These are phyloP conservation scores for Erpornis zantholeuca DNA, from an alignment of 2,113 vertebrate species.

Conservation along the genomic window DNA sequence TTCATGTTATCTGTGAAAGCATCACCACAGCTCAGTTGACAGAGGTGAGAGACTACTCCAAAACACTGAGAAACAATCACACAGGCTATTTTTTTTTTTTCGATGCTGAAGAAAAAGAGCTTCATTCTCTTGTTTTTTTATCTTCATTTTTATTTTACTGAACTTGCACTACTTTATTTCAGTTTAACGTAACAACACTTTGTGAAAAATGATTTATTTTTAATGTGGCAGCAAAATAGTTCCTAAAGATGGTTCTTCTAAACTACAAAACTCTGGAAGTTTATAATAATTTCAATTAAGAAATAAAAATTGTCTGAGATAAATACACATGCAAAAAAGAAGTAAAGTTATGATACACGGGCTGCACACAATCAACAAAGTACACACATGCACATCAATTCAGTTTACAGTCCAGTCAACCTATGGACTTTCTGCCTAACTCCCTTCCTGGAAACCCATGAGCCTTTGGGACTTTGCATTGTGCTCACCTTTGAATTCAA, in stretches of 20 bases:
- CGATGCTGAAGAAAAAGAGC: not conserved
- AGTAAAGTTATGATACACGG: not conserved
- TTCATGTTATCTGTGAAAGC: slow-evolving; percentile 29
- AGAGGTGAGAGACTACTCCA: slow-evolving; percentile 32
- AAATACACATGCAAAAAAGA: not conserved
- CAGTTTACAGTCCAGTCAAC: not conserved
- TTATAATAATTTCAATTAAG: not conserved
- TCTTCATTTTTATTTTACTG: not conserved
- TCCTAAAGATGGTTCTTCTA: not conserved
- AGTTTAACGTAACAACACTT: not conserved
- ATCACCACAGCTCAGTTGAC: not conserved
- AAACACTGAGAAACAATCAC: slow-evolving; percentile 2
- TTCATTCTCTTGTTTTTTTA: not conserved
- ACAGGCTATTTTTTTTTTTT: not conserved
- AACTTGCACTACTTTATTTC: not conserved
- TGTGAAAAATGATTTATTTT: not conserved
- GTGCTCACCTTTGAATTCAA: not conserved
- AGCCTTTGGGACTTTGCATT: not conserved
- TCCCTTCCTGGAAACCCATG: not conserved
- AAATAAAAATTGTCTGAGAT: not conserved
- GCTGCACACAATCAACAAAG: not conserved
- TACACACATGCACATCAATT: not conserved
- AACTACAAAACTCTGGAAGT: not conserved
- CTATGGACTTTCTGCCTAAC: not conserved
- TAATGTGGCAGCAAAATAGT: not conserved